A percentile compares a stretch with the other conserved stretches of the same genome.
Evolutionary conservation across 2,797 vertebrate species (phyloP).

Genomic region (Limosa lapponica): DNA sequence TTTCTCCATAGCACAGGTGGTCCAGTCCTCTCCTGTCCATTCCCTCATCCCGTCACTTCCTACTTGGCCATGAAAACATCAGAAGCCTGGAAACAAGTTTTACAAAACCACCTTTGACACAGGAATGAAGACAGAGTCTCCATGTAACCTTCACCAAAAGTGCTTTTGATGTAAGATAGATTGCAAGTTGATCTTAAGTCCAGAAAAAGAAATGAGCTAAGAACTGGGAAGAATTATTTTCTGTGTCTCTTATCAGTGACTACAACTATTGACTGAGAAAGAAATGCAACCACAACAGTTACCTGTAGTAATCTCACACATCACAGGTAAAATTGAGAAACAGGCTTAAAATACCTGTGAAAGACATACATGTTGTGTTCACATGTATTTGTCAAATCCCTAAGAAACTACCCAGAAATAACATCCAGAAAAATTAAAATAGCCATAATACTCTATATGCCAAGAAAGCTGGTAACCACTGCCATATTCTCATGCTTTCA

Average conservation of each 20-base stretch:
- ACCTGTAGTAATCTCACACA: neutral
- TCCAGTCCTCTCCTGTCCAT: too few relatives aligned
- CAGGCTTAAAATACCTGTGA: neutral
- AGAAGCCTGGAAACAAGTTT: neutral
- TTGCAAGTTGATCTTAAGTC: neutral
- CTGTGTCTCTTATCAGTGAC: neutral
- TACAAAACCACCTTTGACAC: neutral
- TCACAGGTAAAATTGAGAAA: neutral
- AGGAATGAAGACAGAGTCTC: neutral
- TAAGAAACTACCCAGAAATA: neutral
- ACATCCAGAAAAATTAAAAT: neutral
- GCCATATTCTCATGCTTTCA: neutral
- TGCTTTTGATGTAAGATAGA: neutral
- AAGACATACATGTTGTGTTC: neutral
- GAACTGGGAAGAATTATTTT: neutral
- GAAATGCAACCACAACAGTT: neutral
- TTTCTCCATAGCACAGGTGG: too few relatives aligned
- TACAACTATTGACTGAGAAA: neutral
- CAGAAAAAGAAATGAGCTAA: neutral
- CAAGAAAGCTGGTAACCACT: neutral
- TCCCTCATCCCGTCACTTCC: too few relatives aligned
- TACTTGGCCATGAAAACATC: neutral
- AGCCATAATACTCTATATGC: neutral
- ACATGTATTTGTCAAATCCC: neutral
- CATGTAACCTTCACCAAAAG: neutral